phyloP scores from a whole-genome alignment of 2,888 invertebrate genomes.

The Pollenia labialis region DNA sequence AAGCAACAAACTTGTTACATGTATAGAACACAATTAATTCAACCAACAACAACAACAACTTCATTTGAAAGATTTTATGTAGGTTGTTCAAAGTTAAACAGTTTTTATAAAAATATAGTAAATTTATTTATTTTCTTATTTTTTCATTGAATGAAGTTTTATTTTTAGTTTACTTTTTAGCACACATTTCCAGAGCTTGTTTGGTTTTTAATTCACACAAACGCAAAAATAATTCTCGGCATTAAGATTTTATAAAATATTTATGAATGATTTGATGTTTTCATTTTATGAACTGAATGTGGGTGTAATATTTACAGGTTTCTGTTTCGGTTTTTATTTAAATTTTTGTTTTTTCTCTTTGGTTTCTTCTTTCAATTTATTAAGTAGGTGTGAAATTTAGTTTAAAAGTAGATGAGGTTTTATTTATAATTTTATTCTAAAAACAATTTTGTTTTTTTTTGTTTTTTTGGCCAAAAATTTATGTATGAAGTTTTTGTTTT shows the following conservation, averaged over 20 bases:
- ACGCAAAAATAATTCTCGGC: not conserved
- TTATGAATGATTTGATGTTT: constrained; percentile 25
- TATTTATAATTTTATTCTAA: not conserved
- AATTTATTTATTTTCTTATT: not conserved
- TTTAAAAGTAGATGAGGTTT: not conserved
- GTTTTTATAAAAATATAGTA: not conserved
- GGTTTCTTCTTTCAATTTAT: not conserved
- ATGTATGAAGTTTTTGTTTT: constrained; percentile 32
- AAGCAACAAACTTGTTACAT: constrained; percentile 45
- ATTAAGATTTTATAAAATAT: not conserved
- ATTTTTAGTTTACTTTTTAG: not conserved
- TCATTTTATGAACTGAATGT: constrained; percentile 4
- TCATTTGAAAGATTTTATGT: constrained; percentile 18
- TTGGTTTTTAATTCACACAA: not conserved
- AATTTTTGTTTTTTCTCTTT: not conserved
- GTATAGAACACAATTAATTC: not conserved
- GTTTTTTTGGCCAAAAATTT: constrained; percentile 61
- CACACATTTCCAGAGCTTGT: not conserved
- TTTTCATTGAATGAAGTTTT: constrained; percentile 34
- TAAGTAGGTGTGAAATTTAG: constrained; percentile 54
- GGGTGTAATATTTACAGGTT: constrained; percentile 42
- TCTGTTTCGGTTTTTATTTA: not conserved
- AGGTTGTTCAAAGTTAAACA: constrained; percentile 36
- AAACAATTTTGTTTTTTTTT: not conserved
- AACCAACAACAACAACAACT: not conserved